Conservation (phyloP, 2,113 vertebrate species). For the Nothobranchius kuhntae region DNA sequence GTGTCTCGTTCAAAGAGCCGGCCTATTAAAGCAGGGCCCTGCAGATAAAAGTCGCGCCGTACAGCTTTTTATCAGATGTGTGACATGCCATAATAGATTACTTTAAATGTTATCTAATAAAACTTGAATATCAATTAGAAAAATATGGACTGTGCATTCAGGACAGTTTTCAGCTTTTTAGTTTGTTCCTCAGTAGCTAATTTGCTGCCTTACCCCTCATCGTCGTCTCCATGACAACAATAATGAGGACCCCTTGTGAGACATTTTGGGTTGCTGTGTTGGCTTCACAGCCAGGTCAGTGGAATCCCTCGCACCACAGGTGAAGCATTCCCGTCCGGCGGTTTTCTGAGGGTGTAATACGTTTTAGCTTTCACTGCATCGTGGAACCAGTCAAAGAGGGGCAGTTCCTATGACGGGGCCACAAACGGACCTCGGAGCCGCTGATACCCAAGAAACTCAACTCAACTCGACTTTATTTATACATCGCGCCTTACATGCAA, state of each 20-base stretch:
- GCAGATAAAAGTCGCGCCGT: neutral
- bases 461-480: too few species aligned
- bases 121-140: neutral
- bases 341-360: constrained; percentile 22
- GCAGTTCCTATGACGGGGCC: constrained; percentile 5
- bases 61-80: constrained; percentile 13
- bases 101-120: neutral
- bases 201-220: constrained; percentile 11
- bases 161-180: neutral
- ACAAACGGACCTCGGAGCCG: constrained; percentile 10
- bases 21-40: constrained; percentile 21
- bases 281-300: constrained; percentile 17
- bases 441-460: neutral
- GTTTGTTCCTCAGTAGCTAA: constrained; percentile 1
- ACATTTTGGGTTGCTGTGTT: constrained; percentile 30
- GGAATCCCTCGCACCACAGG: constrained; percentile 35
- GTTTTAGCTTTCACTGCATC: constrained; percentile 26
- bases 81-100: neutral
- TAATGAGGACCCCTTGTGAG: constrained; percentile 41
- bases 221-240: constrained; percentile 25
- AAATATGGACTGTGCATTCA: neutral
- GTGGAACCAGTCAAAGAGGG: constrained; percentile 24
- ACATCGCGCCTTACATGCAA: too few species aligned
- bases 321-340: constrained; percentile 22
- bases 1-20: constrained; percentile 9